Evolutionary conservation across 1,140 invertebrate species (phyloP).

Genomic region (Heliconius melpomene): DNA sequence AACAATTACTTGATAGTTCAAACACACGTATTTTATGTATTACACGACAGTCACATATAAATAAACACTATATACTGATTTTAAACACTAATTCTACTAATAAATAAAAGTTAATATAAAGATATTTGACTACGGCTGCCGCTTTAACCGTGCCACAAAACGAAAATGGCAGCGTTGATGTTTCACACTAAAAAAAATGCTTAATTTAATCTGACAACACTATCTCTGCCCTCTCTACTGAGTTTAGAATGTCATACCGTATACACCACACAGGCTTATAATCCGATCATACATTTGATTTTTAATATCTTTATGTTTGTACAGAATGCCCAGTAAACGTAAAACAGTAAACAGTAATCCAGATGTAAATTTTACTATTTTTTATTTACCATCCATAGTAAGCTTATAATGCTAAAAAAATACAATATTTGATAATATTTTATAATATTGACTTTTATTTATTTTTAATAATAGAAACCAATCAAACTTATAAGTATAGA

Average conservation of each 20-base stretch:
- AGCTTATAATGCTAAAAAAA: too few relatives aligned
- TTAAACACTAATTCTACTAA: constrained; percentile 50
- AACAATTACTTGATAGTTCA: constrained; percentile 59
- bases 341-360: too few relatives aligned
- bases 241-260: not conserved
- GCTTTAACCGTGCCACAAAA: constrained; percentile 76
- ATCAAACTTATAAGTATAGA: too few relatives aligned
- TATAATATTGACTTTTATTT: too few relatives aligned
- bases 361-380: too few relatives aligned
- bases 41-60: constrained; percentile 48
- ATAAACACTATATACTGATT: constrained; percentile 51
- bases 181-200: constrained; percentile 51
- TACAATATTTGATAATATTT: too few relatives aligned
- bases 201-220: constrained; percentile 46
- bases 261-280: not conserved
- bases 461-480: too few relatives aligned
- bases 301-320: not conserved
- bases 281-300: not conserved
- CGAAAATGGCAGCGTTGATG: constrained; percentile 78
- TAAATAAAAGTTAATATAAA: constrained; percentile 55
- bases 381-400: too few relatives aligned
- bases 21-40: constrained; percentile 45
- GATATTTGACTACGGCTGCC: constrained; percentile 61
- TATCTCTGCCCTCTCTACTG: constrained; percentile 15
- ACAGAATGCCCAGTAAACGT: too few relatives aligned